A percentile compares a stretch with the other conserved stretches of the same genome.
Conservation (phyloP, 2,113 vertebrate genomes). For the Eublepharis macularius region DNA sequence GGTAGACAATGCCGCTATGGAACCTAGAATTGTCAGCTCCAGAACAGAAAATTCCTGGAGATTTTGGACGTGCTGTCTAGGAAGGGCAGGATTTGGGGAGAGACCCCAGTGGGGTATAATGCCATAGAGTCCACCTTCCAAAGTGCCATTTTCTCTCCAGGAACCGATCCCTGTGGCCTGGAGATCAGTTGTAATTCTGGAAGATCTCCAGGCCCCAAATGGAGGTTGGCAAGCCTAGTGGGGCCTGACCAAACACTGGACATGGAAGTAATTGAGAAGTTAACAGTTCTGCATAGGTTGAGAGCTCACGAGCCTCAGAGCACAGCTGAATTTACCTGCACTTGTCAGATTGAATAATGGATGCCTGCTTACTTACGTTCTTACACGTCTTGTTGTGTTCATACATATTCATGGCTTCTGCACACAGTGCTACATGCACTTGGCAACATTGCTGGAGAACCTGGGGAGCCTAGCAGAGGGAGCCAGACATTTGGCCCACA, state of each 20-base stretch:
- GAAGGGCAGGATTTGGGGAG: too few relatives aligned
- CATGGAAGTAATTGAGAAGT: background rate
- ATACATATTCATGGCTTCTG: constrained; percentile 16
- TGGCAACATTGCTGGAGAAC: background rate
- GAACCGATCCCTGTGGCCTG: too few relatives aligned
- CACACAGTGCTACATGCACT: background rate
- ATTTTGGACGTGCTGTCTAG: too few relatives aligned
- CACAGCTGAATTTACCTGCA: constrained; percentile 4
- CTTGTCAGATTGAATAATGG: constrained; percentile 27
- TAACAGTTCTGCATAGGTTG: background rate
- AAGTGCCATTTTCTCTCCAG: too few relatives aligned
- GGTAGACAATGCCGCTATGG: too few relatives aligned
- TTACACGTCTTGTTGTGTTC: constrained; percentile 18
- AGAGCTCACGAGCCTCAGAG: background rate
- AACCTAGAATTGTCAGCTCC: too few relatives aligned
- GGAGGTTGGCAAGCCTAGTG: too few relatives aligned
- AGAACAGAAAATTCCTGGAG: too few relatives aligned
- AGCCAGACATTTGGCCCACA: background rate
- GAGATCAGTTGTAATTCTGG: too few relatives aligned
- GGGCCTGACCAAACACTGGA: background rate
- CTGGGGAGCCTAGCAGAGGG: background rate
- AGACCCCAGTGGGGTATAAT: too few relatives aligned
- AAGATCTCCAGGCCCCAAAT: too few relatives aligned
- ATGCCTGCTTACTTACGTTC: constrained; percentile 23
- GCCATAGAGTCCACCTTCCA: too few relatives aligned